Conservation (phyloP, 2,888 invertebrate genomes). For the Pandemis heparana region DNA sequence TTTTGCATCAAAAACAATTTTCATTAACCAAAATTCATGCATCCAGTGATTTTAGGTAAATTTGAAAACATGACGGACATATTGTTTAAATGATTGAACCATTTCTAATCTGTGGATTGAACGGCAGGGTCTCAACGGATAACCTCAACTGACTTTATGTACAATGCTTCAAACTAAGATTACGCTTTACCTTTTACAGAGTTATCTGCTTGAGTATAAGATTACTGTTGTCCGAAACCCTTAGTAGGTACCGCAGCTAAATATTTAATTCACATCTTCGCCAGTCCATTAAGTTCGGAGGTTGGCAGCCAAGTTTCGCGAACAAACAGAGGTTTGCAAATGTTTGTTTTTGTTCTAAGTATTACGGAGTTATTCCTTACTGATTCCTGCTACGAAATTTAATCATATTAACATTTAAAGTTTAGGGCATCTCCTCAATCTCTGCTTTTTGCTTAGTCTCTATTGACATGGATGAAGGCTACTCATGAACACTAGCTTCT, state of each 20-base stretch:
- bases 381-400: neutral
- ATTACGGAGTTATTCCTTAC: constrained; percentile 6
- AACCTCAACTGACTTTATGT: too few relatives aligned
- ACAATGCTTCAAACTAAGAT: neutral
- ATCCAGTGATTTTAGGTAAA: too few relatives aligned
- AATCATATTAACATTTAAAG: neutral
- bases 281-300: constrained; percentile 17
- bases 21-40: too few relatives aligned
- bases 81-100: too few relatives aligned
- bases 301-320: constrained; percentile 12
- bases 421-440: neutral
- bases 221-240: neutral
- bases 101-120: too few relatives aligned
- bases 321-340: constrained; percentile 1
- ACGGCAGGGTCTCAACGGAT: too few relatives aligned
- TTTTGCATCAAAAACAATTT: too few relatives aligned
- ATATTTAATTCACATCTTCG: constrained; percentile 11
- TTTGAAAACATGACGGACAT: too few relatives aligned
- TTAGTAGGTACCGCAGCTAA: neutral
- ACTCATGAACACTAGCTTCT: too few relatives aligned
- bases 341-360: constrained; percentile 16
- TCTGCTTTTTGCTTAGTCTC: too few relatives aligned
- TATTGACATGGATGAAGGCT: too few relatives aligned
- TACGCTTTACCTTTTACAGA: neutral
- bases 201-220: neutral